Evolutionary conservation across 2,113 vertebrate species (phyloP), one percentile per base, ranked within the genome.

Genomic region (Erythrolamprus reginae): DNA sequence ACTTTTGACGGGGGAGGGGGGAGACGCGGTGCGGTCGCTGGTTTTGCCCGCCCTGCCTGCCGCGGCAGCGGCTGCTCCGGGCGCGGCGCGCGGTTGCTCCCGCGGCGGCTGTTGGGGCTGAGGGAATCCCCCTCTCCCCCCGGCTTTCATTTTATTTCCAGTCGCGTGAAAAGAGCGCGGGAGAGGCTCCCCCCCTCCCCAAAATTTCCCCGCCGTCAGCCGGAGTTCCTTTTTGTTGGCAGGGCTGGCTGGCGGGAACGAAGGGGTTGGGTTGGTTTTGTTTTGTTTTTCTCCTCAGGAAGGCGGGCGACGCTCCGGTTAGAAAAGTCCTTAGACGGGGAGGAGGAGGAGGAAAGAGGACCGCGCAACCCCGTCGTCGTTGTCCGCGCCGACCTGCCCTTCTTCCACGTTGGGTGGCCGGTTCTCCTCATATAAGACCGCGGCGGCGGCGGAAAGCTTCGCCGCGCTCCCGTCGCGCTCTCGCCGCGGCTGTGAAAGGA

Each of bases 271-370:
- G n/a, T n/a, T n/a, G n/a, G n/a, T n/a, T n/a, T n/a, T n/a, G n/a
- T n/a, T n/a, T n/a, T n/a, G n/a, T n/a, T n/a, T n/a, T n/a, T n/a
- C n/a, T 94, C 91, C 92, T 93, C 90, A 77, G 94, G 92, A 93
- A 94, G 96, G 96, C 95, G 95, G 95, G 95, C 95, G 93, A 92
- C 93, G 88, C 95, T 95, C 94, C 92, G 95, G 92, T 94, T 94
- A 93, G 95, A 94, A 94, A 93, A 94, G 95, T 94, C 94, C 94
- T 97, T 96, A 94, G 95, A 45, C 45, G 45, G n/a, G n/a, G 26
- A 5, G 7, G n/a, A 12, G 17, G 28, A 15, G 61, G 12, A 13
- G 58, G 28, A 5, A 10, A 45, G 13, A 28, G 24, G 51, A 28
- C 19, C 0, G 48, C n/a, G n/a, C n/a, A n/a, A 70, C 47, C 61